Evolutionary conservation across 2,113 vertebrate species (phyloP), one percentile per base, ranked within the genome.

Genomic region (Zosterops borbonicus): DNA sequence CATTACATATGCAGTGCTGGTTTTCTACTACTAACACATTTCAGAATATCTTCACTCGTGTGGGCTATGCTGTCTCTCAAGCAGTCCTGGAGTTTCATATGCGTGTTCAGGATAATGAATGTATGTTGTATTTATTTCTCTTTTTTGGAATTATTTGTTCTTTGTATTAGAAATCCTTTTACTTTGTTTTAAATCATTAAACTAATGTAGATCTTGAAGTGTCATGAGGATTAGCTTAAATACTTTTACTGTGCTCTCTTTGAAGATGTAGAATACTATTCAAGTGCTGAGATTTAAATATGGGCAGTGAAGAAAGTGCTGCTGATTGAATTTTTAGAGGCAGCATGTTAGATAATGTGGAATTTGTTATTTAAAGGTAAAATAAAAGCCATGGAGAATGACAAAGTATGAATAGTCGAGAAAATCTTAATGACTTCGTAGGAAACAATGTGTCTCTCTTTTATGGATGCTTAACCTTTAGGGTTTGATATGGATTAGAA

Each of bases 1-100:
- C 0, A 0, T 23, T 33, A 22, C 0, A 1, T 35, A 24, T 39
- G 16, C 2, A 52, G 33, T 33, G 12, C 35, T 91, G 56, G 9
- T 16, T 91, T 83, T 70, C 33, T 79, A 19, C 39, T 25, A 0
- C 25, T 65, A 28, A 11, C 5, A 6, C 1, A 2, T 69, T 87
- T 81, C 25, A 44, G 35, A 78, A 24, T 64, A 35, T 37, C 9
- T 74, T 75, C 9, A 4, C 10, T 71, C 31, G 11, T 35, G 53
- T 76, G 62, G 64, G 35, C 20, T 58, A n/a, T 76, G 33, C 11
- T 89, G 39, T 56, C 8, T 74, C 20, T 70, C 27, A 59, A 84
- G 56, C 14, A 52, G 9, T 14, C 17, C 25, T 42, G 15, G 24
- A n/a, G 23, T 15, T 80, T 84, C 9, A 22, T 13, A 16, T 67